These are phyloP conservation scores for Atethmia centrago DNA, from an alignment of 2,888 invertebrate genomes.

Conservation along the genomic window DNA sequence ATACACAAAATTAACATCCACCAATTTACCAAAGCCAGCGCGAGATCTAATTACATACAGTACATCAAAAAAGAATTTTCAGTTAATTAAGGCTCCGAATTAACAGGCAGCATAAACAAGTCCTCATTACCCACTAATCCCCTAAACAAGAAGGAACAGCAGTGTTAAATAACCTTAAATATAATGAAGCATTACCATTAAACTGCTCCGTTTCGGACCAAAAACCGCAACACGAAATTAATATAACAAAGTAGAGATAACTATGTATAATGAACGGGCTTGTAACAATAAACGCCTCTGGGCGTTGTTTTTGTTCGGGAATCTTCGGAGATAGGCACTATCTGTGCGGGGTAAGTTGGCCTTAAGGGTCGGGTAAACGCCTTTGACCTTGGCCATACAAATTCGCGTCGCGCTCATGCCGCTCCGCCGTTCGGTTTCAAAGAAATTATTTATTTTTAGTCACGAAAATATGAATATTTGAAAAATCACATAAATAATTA, in stretches of 20 bases:
- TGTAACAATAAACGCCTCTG: constrained; percentile 82
- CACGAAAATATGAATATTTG: no score
- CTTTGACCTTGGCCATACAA: no score
- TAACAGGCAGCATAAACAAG: constrained; percentile 56
- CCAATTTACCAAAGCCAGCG: constrained; percentile 28
- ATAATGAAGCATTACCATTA: constrained; percentile 68
- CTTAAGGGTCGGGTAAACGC: no score
- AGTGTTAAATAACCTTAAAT: constrained; percentile 66
- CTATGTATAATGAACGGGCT: constrained; percentile 78
- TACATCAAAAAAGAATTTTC: constrained; percentile 51
- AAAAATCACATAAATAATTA: no score
- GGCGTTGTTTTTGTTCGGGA: constrained; percentile 82
- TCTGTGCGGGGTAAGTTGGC: constrained; percentile 70
- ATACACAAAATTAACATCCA: constrained; percentile 20
- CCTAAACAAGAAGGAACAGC: constrained; percentile 62
- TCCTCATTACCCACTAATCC: constrained; percentile 59
- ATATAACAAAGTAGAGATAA: constrained; percentile 73
- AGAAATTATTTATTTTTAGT: no score
- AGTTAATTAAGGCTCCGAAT: constrained; percentile 46
- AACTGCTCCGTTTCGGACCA: constrained; percentile 70
- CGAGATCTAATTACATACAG: constrained; percentile 30
- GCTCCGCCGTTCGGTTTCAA: no score
- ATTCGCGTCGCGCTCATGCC: no score
- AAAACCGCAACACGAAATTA: constrained; percentile 80
- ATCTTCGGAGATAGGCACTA: constrained; percentile 71